A percentile compares a stretch with the other conserved stretches of the same genome.
These are phyloP conservation scores for Lipotes vexillifer DNA, from an alignment of 2,113 vertebrate genomes.

Conservation along the genomic window DNA sequence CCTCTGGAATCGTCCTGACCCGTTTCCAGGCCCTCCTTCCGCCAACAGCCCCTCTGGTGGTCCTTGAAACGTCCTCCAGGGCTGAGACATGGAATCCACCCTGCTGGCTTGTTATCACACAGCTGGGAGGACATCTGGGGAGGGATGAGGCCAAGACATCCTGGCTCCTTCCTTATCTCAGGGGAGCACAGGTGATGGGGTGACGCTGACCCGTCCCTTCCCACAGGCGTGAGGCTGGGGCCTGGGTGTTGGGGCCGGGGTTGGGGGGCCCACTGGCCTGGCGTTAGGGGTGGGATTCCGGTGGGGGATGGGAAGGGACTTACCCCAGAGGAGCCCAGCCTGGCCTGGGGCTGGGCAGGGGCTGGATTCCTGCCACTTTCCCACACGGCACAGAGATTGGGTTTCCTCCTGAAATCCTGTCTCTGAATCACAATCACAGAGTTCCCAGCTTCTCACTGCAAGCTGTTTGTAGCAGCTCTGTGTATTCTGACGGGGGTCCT, in stretches of 20 bases:
- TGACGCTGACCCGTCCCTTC: background rate
- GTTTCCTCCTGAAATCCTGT: conserved; percentile 38
- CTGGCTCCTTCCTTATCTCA: background rate
- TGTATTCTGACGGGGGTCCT: background rate
- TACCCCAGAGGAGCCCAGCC: background rate
- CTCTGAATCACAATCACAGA: background rate
- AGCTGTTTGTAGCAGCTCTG: background rate
- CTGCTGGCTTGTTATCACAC: background rate
- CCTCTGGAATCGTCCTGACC: background rate
- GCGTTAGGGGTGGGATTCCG: background rate
- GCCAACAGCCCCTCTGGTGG: background rate
- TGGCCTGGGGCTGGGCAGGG: background rate
- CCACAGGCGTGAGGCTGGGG: background rate
- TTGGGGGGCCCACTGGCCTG: background rate
- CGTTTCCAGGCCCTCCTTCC: background rate
- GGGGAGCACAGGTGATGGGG: background rate
- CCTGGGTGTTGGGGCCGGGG: no score
- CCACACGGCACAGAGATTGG: conserved; percentile 12
- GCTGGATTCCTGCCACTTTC: conserved; percentile 43
- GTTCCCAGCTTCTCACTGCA: background rate
- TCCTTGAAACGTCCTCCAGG: background rate
- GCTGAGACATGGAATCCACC: background rate
- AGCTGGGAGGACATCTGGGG: conserved; percentile 25
- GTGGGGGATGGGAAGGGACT: background rate
- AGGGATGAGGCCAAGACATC: background rate